A percentile compares a stretch with the other conserved stretches of the same genome.
Conservation (phyloP, 2,888 invertebrate genomes). For the Nysson spinosus region DNA sequence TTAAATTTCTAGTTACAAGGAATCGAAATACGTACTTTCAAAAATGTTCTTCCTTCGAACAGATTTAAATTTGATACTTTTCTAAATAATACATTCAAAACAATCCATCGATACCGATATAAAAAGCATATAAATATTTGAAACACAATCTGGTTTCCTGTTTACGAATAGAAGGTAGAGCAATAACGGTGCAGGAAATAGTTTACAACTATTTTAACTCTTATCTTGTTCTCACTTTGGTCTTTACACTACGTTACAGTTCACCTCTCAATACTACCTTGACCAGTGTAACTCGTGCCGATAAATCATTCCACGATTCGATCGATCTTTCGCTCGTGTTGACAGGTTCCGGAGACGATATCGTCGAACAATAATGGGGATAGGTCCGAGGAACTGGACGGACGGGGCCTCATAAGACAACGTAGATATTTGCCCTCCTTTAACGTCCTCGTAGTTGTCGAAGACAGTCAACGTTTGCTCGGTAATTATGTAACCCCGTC, state of each 20-base stretch:
- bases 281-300: conserved; percentile 6
- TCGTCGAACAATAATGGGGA: conserved; percentile 12
- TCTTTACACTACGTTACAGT: neutral
- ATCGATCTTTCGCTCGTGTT: conserved; percentile 30
- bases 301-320: conserved; percentile 28
- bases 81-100: no score
- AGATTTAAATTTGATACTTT: no score
- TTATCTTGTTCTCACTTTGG: conserved; percentile 23
- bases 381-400: conserved; percentile 7
- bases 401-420: conserved; percentile 4
- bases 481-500: conserved; percentile 74
- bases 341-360: conserved; percentile 27
- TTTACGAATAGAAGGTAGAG: neutral
- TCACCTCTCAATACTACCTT: neutral
- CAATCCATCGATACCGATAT: no score
- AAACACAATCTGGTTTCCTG: no score
- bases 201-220: conserved; percentile 22
- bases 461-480: conserved; percentile 75
- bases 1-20: no score
- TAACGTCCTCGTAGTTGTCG: conserved; percentile 56
- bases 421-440: conserved; percentile 63
- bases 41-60: no score
- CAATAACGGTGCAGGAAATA: conserved; percentile 15
- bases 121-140: no score
- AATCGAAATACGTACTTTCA: no score